phyloP scores from a whole-genome alignment of 2,113 vertebrate genomes.

The Chaetodon auriga region DNA sequence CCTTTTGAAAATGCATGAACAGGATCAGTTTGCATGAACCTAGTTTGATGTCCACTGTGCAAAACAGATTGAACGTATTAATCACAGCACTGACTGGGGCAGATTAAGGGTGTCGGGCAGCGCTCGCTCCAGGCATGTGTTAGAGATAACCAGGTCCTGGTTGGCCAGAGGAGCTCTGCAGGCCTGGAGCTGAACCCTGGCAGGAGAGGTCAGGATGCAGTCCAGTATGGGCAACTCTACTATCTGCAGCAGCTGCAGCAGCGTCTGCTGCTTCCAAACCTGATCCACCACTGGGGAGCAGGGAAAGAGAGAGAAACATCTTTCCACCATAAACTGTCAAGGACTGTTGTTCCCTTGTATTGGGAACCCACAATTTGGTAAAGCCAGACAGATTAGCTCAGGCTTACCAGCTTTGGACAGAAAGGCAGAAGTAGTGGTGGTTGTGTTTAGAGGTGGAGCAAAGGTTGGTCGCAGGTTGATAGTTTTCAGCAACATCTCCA shows the following conservation, averaged over 20 bases:
- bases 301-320: background rate
- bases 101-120: conserved; percentile 83
- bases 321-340: background rate
- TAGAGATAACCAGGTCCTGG: conserved; percentile 89
- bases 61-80: background rate
- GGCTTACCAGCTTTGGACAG: conserved; percentile 87
- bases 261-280: conserved; percentile 89
- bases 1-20: background rate
- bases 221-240: conserved; percentile 89
- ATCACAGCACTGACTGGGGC: conserved; percentile 81
- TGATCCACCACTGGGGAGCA: conserved; percentile 83
- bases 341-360: background rate
- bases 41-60: background rate
- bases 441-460: conserved; percentile 54
- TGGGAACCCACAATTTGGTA: rapidly evolving
- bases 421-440: conserved; percentile 56
- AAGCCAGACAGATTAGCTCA: background rate
- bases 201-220: conserved; percentile 84
- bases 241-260: conserved; percentile 88
- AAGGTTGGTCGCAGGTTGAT: conserved; percentile 80
- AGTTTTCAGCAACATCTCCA: conserved; percentile 85
- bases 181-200: conserved; percentile 72
- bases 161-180: conserved; percentile 61
- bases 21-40: background rate
- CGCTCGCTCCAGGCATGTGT: conserved; percentile 89